A percentile compares a stretch with the other conserved stretches of the same genome.
Conservation (phyloP, 2,888 invertebrate genomes). For the Pristionchus exspectatus region DNA sequence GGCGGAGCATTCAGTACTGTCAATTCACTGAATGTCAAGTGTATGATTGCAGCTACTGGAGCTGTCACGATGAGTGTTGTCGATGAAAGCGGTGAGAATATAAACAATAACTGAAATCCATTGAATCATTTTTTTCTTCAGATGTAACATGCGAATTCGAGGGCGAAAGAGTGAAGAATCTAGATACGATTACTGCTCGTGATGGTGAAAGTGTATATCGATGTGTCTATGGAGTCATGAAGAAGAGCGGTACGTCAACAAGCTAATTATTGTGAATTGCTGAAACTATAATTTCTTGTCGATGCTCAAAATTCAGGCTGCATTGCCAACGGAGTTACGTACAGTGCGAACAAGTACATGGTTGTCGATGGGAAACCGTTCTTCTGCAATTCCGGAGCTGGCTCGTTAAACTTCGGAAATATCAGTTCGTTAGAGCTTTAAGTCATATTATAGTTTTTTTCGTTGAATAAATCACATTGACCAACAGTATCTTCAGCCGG, state of each 20-base stretch:
- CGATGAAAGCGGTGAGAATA: neutral
- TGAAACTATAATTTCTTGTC: neutral
- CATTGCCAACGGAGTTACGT: neutral
- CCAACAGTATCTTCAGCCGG: slow-evolving; percentile 31
- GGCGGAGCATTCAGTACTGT: neutral
- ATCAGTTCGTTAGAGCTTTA: neutral
- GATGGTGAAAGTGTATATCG: neutral
- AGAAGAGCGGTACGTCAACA: neutral
- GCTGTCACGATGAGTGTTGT: slow-evolving; percentile 35
- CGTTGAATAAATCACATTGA: neutral
- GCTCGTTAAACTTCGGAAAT: neutral
- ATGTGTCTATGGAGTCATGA: slow-evolving; percentile 39
- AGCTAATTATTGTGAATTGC: neutral
- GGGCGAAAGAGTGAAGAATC: neutral
- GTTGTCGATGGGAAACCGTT: neutral
- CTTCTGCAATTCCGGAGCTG: slow-evolving; percentile 13
- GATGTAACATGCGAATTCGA: slow-evolving; percentile 38
- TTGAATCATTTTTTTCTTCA: neutral
- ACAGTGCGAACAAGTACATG: neutral
- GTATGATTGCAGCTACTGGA: neutral
- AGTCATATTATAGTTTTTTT: neutral
- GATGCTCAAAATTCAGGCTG: neutral
- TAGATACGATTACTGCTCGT: neutral
- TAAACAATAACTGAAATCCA: neutral
- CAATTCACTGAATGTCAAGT: slow-evolving; percentile 6